Percentiles rank a stretch among this genome's conserved stretches.
phyloP scores from a whole-genome alignment of 2,888 invertebrate species.

The Drosophila macrospina region DNA sequence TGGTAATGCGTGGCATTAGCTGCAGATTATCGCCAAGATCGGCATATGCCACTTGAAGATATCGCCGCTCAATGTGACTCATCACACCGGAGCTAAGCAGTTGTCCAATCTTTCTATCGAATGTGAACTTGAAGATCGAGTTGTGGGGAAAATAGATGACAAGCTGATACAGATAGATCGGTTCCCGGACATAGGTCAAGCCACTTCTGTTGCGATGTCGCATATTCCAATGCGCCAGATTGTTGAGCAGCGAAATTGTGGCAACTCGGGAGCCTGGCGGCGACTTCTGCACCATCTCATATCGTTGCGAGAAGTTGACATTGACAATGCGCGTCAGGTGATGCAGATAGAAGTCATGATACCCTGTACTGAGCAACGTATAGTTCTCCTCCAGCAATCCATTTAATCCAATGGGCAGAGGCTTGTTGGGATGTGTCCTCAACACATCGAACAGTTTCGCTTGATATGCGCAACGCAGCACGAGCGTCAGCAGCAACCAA shows the following conservation, averaged over 20 bases:
- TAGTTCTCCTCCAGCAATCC: constrained; percentile 64
- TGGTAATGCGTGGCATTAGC: constrained; percentile 24
- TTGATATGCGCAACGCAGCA: constrained; percentile 82
- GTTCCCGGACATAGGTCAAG: constrained; percentile 61
- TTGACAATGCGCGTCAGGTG: constrained; percentile 49
- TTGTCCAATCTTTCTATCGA: constrained; percentile 67
- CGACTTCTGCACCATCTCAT: constrained; percentile 36
- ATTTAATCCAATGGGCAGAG: constrained; percentile 57
- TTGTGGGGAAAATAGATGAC: constrained; percentile 69
- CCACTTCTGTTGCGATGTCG: constrained; percentile 39
- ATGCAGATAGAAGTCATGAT: constrained; percentile 66
- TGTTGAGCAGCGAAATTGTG: constrained; percentile 63
- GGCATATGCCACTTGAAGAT: constrained; percentile 15
- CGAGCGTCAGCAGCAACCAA: constrained; percentile 75
- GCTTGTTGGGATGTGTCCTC: constrained; percentile 55
- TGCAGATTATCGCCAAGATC: constrained; percentile 3
- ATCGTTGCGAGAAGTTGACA: constrained; percentile 32
- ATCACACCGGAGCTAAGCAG: constrained; percentile 66
- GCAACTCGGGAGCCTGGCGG: constrained; percentile 24
- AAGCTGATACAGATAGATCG: constrained; percentile 64
- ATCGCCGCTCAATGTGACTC: constrained; percentile 49
- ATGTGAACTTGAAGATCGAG: constrained; percentile 53
- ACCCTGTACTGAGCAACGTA: constrained; percentile 47
- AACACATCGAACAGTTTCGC: constrained; percentile 80
- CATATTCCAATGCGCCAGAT: constrained; percentile 65